Evolutionary conservation across 2,888 invertebrate genomes (phyloP).

Genomic region (Horisme vitalbata): DNA sequence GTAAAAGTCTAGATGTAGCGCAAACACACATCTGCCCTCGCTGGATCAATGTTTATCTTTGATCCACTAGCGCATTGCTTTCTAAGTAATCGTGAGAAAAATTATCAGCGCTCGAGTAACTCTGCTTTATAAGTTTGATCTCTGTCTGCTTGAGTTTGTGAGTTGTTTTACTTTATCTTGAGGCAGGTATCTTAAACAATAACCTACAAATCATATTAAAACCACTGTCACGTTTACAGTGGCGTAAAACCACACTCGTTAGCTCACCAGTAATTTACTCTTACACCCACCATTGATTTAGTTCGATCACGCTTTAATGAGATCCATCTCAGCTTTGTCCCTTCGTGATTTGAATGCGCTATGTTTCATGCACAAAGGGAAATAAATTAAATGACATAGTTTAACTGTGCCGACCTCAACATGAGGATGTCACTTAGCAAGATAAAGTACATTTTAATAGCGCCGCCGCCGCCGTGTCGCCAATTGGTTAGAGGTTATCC

Average conservation of each 20-base stretch:
- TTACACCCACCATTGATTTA: slow-evolving; percentile 27
- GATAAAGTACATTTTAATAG: slow-evolving; percentile 30
- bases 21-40: slow-evolving; percentile 39
- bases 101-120: slow-evolving; percentile 32
- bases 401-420: slow-evolving; percentile 38
- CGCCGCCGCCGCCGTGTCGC: slow-evolving; percentile 6
- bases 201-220: slow-evolving; percentile 43
- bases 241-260: slow-evolving; percentile 32
- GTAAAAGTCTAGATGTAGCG: slow-evolving; percentile 31
- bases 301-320: slow-evolving; percentile 36
- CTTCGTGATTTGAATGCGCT: slow-evolving; percentile 33
- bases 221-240: slow-evolving; percentile 39
- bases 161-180: slow-evolving; percentile 25
- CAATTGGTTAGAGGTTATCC: slow-evolving; percentile 22
- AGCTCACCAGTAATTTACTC: slow-evolving; percentile 38
- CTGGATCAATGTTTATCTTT: slow-evolving; percentile 44
- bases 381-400: slow-evolving; percentile 45
- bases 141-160: slow-evolving; percentile 23
- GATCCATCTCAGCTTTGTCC: slow-evolving; percentile 33
- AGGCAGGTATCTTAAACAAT: slow-evolving; percentile 38
- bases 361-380: slow-evolving; percentile 43
- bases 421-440: slow-evolving; percentile 36
- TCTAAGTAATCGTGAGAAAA: slow-evolving; percentile 51
- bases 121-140: slow-evolving; percentile 34
- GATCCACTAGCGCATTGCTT: slow-evolving; percentile 43